Conservation (phyloP, 2,113 vertebrate genomes). For the Tupaia chinensis region DNA sequence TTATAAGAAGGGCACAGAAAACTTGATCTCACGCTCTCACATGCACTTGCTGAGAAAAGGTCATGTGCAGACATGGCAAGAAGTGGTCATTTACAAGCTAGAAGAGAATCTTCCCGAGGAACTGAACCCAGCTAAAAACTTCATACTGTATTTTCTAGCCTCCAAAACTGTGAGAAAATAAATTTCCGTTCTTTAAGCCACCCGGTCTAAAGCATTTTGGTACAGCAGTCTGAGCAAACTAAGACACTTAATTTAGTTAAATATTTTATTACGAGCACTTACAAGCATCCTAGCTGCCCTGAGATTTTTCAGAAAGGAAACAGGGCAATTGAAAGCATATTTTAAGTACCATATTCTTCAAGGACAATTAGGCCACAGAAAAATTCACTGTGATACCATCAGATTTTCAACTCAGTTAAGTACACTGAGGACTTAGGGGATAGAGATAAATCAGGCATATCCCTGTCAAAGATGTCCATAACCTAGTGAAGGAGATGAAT, state of each 20-base stretch:
- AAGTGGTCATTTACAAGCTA: not conserved
- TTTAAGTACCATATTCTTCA: not conserved
- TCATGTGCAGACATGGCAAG: not conserved
- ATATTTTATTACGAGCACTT: not conserved
- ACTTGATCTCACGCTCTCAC: not conserved
- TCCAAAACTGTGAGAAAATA: not conserved
- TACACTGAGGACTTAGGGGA: not conserved
- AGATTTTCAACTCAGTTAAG: not conserved
- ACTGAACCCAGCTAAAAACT: not conserved
- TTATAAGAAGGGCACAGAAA: not conserved
- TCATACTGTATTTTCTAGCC: not conserved
- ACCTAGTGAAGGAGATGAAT: not conserved
- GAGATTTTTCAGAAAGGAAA: conserved; percentile 52
- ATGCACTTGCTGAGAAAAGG: not conserved
- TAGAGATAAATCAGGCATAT: not conserved
- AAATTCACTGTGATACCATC: not conserved
- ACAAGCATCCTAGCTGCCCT: not conserved
- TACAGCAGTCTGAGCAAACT: not conserved
- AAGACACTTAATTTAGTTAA: not conserved
- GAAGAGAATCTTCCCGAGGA: not conserved
- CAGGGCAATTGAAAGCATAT: not conserved
- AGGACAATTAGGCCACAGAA: not conserved
- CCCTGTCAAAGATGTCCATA: not conserved
- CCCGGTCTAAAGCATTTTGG: not conserved
- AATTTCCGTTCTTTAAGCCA: not conserved